A percentile compares a stretch with the other conserved stretches of the same genome.
Conservation (phyloP, 1,140 invertebrate genomes). For the Mercenaria mercenaria region DNA sequence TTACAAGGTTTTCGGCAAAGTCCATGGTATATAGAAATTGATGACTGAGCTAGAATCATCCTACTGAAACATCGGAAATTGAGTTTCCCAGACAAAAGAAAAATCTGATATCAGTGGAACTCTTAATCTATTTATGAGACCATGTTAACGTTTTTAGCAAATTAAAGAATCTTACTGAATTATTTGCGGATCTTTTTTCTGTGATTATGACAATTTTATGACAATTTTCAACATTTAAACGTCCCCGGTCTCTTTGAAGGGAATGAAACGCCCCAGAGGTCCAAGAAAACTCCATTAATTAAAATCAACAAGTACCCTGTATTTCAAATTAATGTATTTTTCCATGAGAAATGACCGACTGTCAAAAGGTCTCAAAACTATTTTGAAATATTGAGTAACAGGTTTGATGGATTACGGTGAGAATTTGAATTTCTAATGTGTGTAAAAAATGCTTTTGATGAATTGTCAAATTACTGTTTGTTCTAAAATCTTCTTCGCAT, state of each 20-base stretch:
- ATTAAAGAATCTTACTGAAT: too few relatives aligned
- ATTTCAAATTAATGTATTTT: slow-evolving; percentile 14
- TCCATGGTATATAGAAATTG: too few relatives aligned
- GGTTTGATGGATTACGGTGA: background rate
- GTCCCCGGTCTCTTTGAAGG: background rate
- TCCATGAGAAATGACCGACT: slow-evolving; percentile 33
- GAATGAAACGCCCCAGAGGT: background rate
- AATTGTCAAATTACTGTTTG: background rate
- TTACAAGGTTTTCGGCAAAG: too few relatives aligned
- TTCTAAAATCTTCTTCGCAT: background rate
- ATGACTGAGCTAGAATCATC: too few relatives aligned
- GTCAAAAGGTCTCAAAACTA: slow-evolving; percentile 45
- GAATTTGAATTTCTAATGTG: slow-evolving; percentile 27
- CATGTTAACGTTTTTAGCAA: too few relatives aligned
- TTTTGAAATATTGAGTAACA: slow-evolving; percentile 46
- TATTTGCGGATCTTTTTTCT: too few relatives aligned
- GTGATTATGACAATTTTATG: slow-evolving; percentile 42
- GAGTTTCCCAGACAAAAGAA: too few relatives aligned
- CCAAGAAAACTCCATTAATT: background rate
- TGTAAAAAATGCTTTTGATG: slow-evolving; percentile 14
- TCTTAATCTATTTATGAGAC: too few relatives aligned
- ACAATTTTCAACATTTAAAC: background rate
- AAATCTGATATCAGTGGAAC: too few relatives aligned
- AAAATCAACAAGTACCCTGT: background rate
- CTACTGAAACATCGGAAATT: too few relatives aligned